Evolutionary conservation across 2,888 invertebrate genomes (phyloP), one percentile per base, ranked within the genome.

Genomic region (Drosophila flavopinicola): DNA sequence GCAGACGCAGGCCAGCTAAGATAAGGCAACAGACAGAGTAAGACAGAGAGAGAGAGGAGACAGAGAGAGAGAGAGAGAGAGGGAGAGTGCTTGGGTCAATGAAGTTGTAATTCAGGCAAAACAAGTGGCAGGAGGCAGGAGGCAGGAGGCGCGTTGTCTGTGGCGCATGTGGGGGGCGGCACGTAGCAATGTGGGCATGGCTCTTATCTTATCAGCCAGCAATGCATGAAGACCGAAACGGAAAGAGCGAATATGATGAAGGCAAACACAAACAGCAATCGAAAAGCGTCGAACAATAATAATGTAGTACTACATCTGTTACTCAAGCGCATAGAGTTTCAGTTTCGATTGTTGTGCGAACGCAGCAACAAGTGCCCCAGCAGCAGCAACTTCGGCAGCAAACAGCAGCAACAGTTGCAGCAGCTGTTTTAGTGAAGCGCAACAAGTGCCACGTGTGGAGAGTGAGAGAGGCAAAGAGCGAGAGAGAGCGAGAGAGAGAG

Each of bases 331-430:
- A 66, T 71, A 78, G 65, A 66, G 82, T 78, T 80, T 88, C 84
- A 87, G 88, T 87, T 83, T 83, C 71, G 69, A 66, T 80, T 85
- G 75, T 76, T 75, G 73, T 72, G 83, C 57, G 85, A 73, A 76
- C 66, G 80, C 85, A 88, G 88, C 88, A 87, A 75, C 87, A 79
- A 88, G 88, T 88, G 79, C 72, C 44, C 69, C 58, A 59, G 51
- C 48, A 56, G 49, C 49, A 57, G 41, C 32, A 52, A 33, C 51
- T 38, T n/a, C 44, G 38, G 51, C 61, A 60, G 35, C 39, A 49
- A 38, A 10, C 38, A 45, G 47, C 64, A 63, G 38, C 57, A 44
- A 32, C 32, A 41, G 33, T 38, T 47, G 30, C 54, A 45, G 32
- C 60, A 58, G 60, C 41, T 65, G 59, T 59, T 53, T 47, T 53